Base-by-base conservation (phyloP, 2,797 vertebrate genomes). In the Leptodactylus fallax region DNA sequence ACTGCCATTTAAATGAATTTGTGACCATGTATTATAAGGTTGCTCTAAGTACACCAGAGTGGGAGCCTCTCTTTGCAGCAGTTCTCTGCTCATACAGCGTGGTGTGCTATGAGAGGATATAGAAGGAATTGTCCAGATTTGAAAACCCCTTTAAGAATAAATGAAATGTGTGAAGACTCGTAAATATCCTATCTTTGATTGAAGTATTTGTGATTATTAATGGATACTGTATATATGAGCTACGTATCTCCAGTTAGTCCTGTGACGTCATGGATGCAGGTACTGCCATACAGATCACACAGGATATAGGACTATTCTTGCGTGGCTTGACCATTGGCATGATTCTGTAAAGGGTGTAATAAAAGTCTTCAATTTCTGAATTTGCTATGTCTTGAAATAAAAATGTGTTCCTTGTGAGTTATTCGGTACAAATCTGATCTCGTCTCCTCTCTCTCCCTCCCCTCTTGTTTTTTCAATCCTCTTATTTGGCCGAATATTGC, bases 351-450 rank as follows among this genome's bases (percentile, higher is more conserved):
- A 27, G 11, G 0, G 13, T 27, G 3, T 19, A 0, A n/a, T 49
- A 8, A 49, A 27, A 4, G 3, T 76, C 45, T 2, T n/a, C 12
- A 23, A 23, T 77, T 25, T 77, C 19, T 6, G 13, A n/a, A 61
- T n/a, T 49, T 72, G 23, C 58, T 17, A 23, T 71, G 19, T 71
- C 23, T n/a, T 9, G 21, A 0, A 45, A 74, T 76, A 11, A 76
- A 74, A 47, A 16, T 9, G 7, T 45, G 25, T 47, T 11, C 16
- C 21, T 61, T n/a, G 21, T 61, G 11, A 51, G 23, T 19, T 9
- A 13, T 25, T 65, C n/a, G 69, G 19, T 47, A 13, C 53, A 60
- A 83, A 77, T 49, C 81, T 84, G 27, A 88, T 60, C 63, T 80
- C 0, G 12, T 72, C 25, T 72, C 14, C 78, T 49, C 55, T 84